These are phyloP conservation scores for Drosophila prosaltans DNA, from an alignment of 1,140 invertebrate species.

Conservation along the genomic window DNA sequence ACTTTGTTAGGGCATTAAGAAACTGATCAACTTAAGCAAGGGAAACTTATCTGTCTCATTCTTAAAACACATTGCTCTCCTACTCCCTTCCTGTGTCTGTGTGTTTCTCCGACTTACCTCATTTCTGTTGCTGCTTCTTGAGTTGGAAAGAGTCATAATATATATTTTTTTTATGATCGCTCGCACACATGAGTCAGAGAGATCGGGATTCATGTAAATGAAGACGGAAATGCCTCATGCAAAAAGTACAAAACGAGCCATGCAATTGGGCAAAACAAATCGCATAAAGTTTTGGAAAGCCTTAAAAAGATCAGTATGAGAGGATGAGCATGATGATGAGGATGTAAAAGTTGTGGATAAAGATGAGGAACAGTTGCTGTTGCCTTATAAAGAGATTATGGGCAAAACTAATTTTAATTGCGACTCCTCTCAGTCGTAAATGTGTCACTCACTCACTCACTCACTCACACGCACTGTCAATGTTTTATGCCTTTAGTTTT, in stretches of 20 bases:
- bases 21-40: not conserved
- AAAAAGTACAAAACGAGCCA: constrained; percentile 75
- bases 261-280: constrained; percentile 73
- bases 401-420: constrained; percentile 80
- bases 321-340: constrained; percentile 1
- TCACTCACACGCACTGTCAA: constrained; percentile 38
- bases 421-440: constrained; percentile 65
- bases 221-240: constrained; percentile 78
- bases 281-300: constrained; percentile 44
- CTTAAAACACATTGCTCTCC: not conserved
- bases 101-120: not conserved
- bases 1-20: not conserved
- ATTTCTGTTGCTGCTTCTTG: not conserved
- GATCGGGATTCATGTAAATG: constrained; percentile 55
- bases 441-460: constrained; percentile 67
- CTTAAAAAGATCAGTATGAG: not conserved
- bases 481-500: constrained; percentile 48
- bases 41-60: constrained; percentile 3
- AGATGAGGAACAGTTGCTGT: constrained; percentile 20
- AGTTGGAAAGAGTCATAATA: constrained; percentile 41
- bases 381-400: constrained; percentile 74
- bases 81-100: not conserved
- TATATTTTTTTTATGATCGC: constrained; percentile 38
- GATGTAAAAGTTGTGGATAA: not conserved
- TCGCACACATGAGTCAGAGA: constrained; percentile 17